These are phyloP conservation scores for Petrosia ficiformis DNA, from an alignment of 37 sponge, comb jelly and placozoan species.

Conservation along the genomic window DNA sequence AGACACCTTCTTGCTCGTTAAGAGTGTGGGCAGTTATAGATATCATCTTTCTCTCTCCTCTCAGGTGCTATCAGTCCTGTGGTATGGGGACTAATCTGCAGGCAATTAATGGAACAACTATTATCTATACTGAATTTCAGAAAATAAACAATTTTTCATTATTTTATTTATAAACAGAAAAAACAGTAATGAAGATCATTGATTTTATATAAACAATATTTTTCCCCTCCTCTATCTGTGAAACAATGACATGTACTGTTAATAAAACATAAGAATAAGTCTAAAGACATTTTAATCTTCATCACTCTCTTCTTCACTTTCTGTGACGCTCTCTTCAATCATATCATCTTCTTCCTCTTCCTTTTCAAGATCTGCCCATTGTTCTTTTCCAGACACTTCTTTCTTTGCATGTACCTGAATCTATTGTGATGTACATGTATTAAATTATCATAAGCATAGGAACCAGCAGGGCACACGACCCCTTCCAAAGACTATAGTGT, in stretches of 20 bases:
- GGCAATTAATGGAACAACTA: background rate
- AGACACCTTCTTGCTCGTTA: no score
- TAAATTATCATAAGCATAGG: no score
- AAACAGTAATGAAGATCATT: no score
- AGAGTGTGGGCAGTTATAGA: no score
- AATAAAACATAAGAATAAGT: no score
- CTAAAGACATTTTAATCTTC: no score
- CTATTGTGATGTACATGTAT: constrained; percentile 26
- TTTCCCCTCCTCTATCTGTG: no score
- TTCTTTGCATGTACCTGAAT: constrained; percentile 41
- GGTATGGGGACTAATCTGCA: background rate
- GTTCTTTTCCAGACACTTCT: constrained; percentile 52
- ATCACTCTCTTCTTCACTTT: background rate
- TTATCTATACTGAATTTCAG: background rate
- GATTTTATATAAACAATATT: no score
- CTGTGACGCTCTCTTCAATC: constrained; percentile 7
- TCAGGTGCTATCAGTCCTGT: background rate
- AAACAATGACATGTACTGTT: no score
- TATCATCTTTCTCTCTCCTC: background rate
- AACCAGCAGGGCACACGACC: background rate
- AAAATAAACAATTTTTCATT: background rate
- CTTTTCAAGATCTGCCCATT: constrained; percentile 37
- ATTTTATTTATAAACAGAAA: no score
- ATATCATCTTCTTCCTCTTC: constrained; percentile 5
- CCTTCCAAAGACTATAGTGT: background rate